Percentiles rank a stretch among this genome's conserved stretches.
Evolutionary conservation across 2,888 invertebrate species (phyloP).

Genomic region (Tiphia femorata): DNA sequence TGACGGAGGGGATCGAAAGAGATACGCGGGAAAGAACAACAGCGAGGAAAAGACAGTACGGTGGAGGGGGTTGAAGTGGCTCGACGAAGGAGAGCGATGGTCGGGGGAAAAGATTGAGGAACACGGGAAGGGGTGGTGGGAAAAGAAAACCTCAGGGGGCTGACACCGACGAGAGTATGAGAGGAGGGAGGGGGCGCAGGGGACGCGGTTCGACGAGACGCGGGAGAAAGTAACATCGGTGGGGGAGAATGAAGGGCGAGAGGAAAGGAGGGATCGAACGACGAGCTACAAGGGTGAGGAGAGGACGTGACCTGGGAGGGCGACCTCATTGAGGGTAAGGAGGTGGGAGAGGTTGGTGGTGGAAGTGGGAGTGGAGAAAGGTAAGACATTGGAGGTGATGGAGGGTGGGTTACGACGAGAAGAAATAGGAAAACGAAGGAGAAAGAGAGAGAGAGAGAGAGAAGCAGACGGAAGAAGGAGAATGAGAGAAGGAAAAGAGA

Average conservation of each 20-base stretch:
- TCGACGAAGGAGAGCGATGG: slow-evolving; percentile 16
- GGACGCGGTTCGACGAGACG: background rate
- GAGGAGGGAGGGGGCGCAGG: background rate
- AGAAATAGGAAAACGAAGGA: background rate
- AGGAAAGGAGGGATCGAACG: background rate
- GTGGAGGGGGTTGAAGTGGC: slow-evolving; percentile 10
- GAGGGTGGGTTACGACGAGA: background rate
- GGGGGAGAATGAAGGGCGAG: background rate
- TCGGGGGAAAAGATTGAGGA: background rate
- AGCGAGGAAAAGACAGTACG: background rate
- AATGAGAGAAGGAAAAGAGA: slow-evolving; percentile 6
- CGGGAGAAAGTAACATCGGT: background rate
- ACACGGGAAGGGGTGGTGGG: background rate
- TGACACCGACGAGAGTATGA: background rate
- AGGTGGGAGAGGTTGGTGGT: background rate
- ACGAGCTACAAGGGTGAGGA: too few relatives aligned
- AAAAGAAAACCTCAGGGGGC: background rate
- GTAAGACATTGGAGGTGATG: too few relatives aligned
- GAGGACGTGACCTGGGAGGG: background rate
- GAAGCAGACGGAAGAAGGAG: slow-evolving; percentile 3
- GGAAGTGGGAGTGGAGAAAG: background rate
- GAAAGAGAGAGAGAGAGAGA: background rate
- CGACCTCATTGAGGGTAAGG: background rate
- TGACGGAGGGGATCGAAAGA: background rate
- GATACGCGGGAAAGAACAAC: background rate